These are phyloP conservation scores for Amyelois transitella DNA, from an alignment of 1,140 invertebrate genomes.

Conservation along the genomic window DNA sequence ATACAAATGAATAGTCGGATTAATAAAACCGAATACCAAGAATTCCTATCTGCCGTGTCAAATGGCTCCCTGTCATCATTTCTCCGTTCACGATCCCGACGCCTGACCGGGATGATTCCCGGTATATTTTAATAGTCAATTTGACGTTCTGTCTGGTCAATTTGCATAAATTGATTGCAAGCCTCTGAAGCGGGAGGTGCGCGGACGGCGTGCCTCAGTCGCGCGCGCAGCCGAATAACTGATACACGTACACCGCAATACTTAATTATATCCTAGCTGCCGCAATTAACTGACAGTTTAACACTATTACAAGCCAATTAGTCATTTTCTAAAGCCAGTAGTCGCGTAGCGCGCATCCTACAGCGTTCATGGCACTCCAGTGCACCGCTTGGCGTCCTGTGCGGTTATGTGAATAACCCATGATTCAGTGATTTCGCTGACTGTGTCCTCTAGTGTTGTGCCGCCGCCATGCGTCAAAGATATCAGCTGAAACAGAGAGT, in stretches of 20 bases:
- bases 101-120: conserved; percentile 3
- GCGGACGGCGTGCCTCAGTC: conserved; percentile 41
- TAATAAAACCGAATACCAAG: neutral
- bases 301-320: conserved; percentile 31
- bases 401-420: conserved; percentile 35
- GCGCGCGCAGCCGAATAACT: conserved; percentile 59
- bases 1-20: neutral
- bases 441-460: conserved; percentile 13
- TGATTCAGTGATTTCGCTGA: conserved; percentile 34
- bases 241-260: conserved; percentile 58
- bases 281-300: conserved; percentile 39
- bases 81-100: neutral
- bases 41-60: neutral
- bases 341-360: neutral
- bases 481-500: conserved; percentile 67
- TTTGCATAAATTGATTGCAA: conserved; percentile 70
- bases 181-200: conserved; percentile 36
- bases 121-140: conserved; percentile 7
- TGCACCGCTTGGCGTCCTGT: conserved; percentile 21
- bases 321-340: conserved; percentile 24
- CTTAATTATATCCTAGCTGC: conserved; percentile 56
- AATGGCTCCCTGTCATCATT: neutral
- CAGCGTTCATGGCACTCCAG: conserved; percentile 7
- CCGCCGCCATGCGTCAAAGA: conserved; percentile 55
- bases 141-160: conserved; percentile 22